Evolutionary conservation across 2,797 vertebrate species (phyloP).

Genomic region (Scolopax bukidnonensis): DNA sequence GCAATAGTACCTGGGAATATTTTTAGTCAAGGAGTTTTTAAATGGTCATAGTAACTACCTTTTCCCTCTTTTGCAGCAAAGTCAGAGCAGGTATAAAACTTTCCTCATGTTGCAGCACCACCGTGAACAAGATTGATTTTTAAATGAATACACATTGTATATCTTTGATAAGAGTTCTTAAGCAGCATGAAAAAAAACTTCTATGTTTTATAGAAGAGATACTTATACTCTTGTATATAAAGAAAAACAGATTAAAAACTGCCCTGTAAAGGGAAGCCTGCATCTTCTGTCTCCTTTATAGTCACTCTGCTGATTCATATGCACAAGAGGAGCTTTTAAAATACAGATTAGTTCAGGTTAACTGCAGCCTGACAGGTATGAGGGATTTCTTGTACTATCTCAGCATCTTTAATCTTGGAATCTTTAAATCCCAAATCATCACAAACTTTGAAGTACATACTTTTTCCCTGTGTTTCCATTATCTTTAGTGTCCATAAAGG

Average conservation of each 20-base stretch:
- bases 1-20: neutral
- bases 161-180: neutral
- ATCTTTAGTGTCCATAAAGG: neutral
- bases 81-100: neutral
- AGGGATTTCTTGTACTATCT: neutral
- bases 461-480: neutral
- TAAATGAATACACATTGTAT: neutral
- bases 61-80: neutral
- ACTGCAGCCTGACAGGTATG: neutral
- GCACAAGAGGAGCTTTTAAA: neutral
- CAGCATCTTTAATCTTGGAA: neutral
- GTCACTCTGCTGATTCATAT: neutral
- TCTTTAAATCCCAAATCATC: neutral
- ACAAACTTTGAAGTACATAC: accelerated
- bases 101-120: neutral
- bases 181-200: neutral
- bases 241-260: neutral
- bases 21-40: neutral
- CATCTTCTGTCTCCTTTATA: neutral
- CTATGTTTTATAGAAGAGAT: neutral
- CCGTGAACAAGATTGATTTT: neutral
- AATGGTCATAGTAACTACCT: neutral
- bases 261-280: neutral
- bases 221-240: accelerated
- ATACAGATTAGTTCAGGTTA: neutral